Evolutionary conservation across 1,140 invertebrate species (phyloP), one percentile per base, ranked within the genome.

Genomic region (Gyrodactylus salaris): DNA sequence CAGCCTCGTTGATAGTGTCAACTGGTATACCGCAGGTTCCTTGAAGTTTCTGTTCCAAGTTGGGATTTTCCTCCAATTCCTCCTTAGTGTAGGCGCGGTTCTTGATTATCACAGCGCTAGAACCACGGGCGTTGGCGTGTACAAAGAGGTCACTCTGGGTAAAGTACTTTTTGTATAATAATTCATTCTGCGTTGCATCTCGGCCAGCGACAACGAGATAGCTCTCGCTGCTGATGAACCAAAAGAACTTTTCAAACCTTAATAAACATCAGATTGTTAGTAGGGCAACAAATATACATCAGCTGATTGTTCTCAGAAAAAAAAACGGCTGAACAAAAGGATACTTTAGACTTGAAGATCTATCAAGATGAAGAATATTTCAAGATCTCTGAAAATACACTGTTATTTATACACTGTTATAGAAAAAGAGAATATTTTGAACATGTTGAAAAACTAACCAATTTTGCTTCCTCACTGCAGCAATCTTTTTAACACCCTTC

Each of bases 181-280:
- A 77, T 81, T 98, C 94, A 82, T 98, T 99, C 82, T 99, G 94
- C 76, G 95, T 91, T 76, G 90, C 88, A 84, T 99, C 95, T 76
- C 91, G 84, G 21, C 95, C 95, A 74, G 87, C 94, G 78, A 99
- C 89, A 54, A 98, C 85, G 69, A 97, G 80, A 83, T 90, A 98
- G 82, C 96, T 95, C 81, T 99, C 95, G 0, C 92, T 93, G 26
- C 88, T 91, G 76, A 99, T 91, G 80, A 97, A 99, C 95, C 95
- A 99, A 78, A 87, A 88, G 80, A 99, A 99, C 79, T 99, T 99
- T 82, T 99, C 95, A 68, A 75, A n/a, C n/a, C n/a, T n/a, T n/a
- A n/a, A n/a, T n/a, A n/a, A n/a, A n/a, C n/a, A n/a, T n/a, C n/a
- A n/a, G n/a, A n/a, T n/a, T n/a, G n/a, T n/a, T n/a, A n/a, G n/a